Evolutionary conservation across 2,113 vertebrate genomes (phyloP), one percentile per base, ranked within the genome.

Genomic region (Zosterops borbonicus): DNA sequence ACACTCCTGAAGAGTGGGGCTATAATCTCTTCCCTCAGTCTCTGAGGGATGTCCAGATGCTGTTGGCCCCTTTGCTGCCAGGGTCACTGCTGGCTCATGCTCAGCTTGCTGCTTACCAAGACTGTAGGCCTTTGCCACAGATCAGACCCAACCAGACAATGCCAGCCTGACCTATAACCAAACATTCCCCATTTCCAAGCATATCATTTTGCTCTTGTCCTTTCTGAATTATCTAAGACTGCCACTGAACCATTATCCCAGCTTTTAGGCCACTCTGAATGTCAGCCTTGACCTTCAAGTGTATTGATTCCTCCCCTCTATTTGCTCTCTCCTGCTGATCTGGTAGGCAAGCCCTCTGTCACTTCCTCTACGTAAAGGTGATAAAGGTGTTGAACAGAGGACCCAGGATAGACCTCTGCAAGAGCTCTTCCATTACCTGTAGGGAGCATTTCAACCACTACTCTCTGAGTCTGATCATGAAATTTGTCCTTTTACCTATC

Each of bases 281-380:
- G 9, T 60, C 37, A 85, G 33, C 11, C 46, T 24, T 64, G n/a
- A 69, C 60, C 29, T 73, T 77, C 59, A 52, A 69, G 49, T 3
- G 1, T 60, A 69, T 14, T 2, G 0, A 33, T 0, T 62, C 2
- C 5, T 79, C 19, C 42, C 69, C n/a, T 15, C 22, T 41, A 15
- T 63, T 55, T 71, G 28, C 17, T 49, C 39, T 41, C 28, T 39
- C 39, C 31, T 85, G 50, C 7, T 56, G 55, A 82, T 35, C 22
- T 46, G 22, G 28, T 29, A 59, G 35, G 28, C 12, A 85, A 88
- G 55, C 39, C 35, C 5, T 33, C 46, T 20, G 33, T 37, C 62
- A 67, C 17, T 18, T 78, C 23, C 41, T 37, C 29, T 20, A 23
- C 0, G 1, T 42, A 52, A 76, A 39, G 39, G 1, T 33, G 19